These are phyloP conservation scores for Lepidostoma basale DNA, from an alignment of 1,140 invertebrate genomes.

Conservation along the genomic window DNA sequence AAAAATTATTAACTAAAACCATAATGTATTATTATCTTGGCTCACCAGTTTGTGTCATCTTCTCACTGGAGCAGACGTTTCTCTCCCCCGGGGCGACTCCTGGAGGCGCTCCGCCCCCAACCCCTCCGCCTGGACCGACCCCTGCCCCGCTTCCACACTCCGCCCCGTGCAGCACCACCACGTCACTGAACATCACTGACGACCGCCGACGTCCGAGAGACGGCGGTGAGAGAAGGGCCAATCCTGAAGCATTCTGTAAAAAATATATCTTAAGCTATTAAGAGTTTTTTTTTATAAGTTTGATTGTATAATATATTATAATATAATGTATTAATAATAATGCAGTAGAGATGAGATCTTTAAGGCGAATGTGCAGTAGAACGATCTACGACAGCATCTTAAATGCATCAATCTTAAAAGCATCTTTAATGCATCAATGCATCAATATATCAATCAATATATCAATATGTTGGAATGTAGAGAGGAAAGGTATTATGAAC, in stretches of 20 bases:
- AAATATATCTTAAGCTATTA: neutral
- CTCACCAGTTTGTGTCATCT: conserved; percentile 84
- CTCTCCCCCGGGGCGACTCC: conserved; percentile 56
- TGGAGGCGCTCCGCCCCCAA: conserved; percentile 44
- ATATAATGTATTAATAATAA: too few relatives aligned
- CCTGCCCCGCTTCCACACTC: conserved; percentile 49
- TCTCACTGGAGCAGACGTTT: conserved; percentile 83
- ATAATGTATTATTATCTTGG: neutral
- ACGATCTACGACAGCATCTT: too few relatives aligned
- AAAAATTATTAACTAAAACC: too few relatives aligned
- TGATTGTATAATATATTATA: too few relatives aligned
- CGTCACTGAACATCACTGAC: conserved; percentile 87
- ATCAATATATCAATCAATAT: too few relatives aligned
- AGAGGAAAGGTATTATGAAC: too few relatives aligned
- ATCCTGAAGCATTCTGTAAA: conserved; percentile 56
- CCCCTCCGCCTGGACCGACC: conserved; percentile 32
- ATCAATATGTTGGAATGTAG: too few relatives aligned
- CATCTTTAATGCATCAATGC: too few relatives aligned
- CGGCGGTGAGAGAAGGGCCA: conserved; percentile 68
- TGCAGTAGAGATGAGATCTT: too few relatives aligned
- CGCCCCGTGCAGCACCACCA: conserved; percentile 74
- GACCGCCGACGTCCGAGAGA: conserved; percentile 71
- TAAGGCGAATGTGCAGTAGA: too few relatives aligned
- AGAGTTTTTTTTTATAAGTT: too few relatives aligned
- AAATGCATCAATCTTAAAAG: too few relatives aligned